Percentiles rank a stretch among this genome's conserved stretches.
Evolutionary conservation across 1,140 invertebrate species (phyloP).

Genomic region (Pseudomyrmex gracilis): DNA sequence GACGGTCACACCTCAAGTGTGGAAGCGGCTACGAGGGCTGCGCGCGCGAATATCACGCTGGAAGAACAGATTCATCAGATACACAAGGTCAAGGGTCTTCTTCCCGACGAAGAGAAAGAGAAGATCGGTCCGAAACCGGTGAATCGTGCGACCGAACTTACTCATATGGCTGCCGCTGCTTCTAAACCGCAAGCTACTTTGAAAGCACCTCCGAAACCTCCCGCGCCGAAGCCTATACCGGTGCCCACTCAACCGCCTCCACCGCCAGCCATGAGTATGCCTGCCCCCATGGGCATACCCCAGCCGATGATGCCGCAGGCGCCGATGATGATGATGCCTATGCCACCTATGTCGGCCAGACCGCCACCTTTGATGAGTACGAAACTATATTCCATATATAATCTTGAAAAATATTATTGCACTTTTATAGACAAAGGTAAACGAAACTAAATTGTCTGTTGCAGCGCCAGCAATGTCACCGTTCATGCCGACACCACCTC

Average conservation of each 20-base stretch:
- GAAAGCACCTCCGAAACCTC: conserved; percentile 83
- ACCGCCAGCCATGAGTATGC: conserved; percentile 83
- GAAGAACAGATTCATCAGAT: conserved; percentile 99
- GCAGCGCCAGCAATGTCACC: conserved; percentile 85
- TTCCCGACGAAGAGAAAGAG: conserved; percentile 97
- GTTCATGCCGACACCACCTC: conserved; percentile 83
- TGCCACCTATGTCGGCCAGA: conserved; percentile 88
- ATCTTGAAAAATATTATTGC: neutral
- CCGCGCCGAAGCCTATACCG: conserved; percentile 81
- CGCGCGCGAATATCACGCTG: conserved; percentile 97
- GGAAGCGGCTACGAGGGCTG: conserved; percentile 95
- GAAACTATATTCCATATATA: conserved; percentile 61
- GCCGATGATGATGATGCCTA: conserved; percentile 89
- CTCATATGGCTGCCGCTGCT: conserved; percentile 83
- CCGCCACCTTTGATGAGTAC: conserved; percentile 87
- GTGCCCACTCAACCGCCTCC: conserved; percentile 81
- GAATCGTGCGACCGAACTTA: conserved; percentile 81
- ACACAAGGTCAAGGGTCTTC: conserved; percentile 96
- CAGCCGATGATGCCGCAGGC: conserved; percentile 86
- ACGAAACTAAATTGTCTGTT: conserved; percentile 61
- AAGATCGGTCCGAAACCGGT: conserved; percentile 94
- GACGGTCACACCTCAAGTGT: conserved; percentile 98
- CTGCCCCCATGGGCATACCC: conserved; percentile 86
- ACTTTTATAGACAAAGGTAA: conserved; percentile 7
- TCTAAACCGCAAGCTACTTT: conserved; percentile 85